These are phyloP conservation scores for Pseudomyrmex dendroicus DNA, from an alignment of 1,140 invertebrate species.

Conservation along the genomic window DNA sequence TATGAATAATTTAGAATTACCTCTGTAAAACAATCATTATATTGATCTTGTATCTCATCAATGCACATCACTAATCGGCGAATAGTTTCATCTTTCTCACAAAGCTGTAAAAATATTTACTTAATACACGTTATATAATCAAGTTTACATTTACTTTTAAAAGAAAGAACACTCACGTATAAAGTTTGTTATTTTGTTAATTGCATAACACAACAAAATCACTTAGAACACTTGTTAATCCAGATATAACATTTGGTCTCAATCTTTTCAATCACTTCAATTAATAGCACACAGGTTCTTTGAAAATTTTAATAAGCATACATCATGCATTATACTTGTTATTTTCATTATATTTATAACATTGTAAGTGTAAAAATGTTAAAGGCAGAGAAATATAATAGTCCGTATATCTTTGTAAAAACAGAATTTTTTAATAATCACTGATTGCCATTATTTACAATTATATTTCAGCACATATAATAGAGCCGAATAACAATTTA, in stretches of 20 bases:
- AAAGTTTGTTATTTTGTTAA: slow-evolving; percentile 41
- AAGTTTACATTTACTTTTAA: background rate
- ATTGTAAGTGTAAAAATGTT: slow-evolving; percentile 16
- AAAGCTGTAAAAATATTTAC: slow-evolving; percentile 59
- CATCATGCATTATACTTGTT: slow-evolving; percentile 30
- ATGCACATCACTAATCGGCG: slow-evolving; percentile 73
- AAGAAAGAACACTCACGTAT: slow-evolving; percentile 31
- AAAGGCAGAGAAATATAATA: slow-evolving; percentile 15
- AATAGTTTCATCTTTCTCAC: slow-evolving; percentile 76
- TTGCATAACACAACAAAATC: slow-evolving; percentile 14
- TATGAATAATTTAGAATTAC: slow-evolving; percentile 67
- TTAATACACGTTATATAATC: background rate
- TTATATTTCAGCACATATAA: slow-evolving; percentile 2
- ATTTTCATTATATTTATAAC: slow-evolving; percentile 14
- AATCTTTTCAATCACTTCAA: slow-evolving; percentile 16
- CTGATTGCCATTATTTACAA: slow-evolving; percentile 50
- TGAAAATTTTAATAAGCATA: background rate
- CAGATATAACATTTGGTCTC: slow-evolving; percentile 13
- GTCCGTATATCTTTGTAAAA: slow-evolving; percentile 1
- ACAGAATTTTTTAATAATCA: slow-evolving; percentile 49
- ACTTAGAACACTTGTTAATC: slow-evolving; percentile 36
- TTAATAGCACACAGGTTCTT: background rate
- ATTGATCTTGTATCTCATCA: slow-evolving; percentile 80
- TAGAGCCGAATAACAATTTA: slow-evolving; percentile 40
- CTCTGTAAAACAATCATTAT: slow-evolving; percentile 81